These are phyloP conservation scores for Hydraecia micacea DNA, from an alignment of 2,888 invertebrate species.

Conservation along the genomic window DNA sequence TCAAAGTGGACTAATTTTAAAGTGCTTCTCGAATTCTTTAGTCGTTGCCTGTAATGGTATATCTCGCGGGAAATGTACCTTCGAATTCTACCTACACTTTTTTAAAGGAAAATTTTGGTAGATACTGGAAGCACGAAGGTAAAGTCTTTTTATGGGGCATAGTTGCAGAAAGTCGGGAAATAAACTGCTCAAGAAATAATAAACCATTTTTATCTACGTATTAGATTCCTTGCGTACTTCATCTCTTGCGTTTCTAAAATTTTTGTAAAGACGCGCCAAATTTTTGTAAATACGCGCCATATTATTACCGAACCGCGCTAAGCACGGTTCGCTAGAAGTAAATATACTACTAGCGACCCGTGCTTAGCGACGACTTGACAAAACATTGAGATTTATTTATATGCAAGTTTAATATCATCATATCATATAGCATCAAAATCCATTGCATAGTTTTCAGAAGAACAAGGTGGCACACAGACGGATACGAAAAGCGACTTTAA, in stretches of 20 bases:
- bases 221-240: not conserved
- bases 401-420: too few species aligned
- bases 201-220: not conserved
- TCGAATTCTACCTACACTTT: not conserved
- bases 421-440: too few species aligned
- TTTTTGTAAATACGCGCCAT: too few species aligned
- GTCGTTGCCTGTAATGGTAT: not conserved
- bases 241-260: not conserved
- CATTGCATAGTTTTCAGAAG: too few species aligned
- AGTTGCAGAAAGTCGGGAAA: not conserved
- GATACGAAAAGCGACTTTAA: too few species aligned
- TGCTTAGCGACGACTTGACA: too few species aligned
- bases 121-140: not conserved
- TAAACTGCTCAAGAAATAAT: not conserved
- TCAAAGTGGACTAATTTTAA: conserved; percentile 35
- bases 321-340: too few species aligned
- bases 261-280: not conserved
- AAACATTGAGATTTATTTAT: too few species aligned
- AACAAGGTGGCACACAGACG: too few species aligned
- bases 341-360: too few species aligned
- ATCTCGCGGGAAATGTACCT: not conserved
- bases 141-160: not conserved
- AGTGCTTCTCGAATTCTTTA: conserved; percentile 39
- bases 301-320: too few species aligned
- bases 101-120: not conserved